These are phyloP conservation scores for Phoenicopterus ruber DNA, from an alignment of 2,113 vertebrate species.

Conservation along the genomic window DNA sequence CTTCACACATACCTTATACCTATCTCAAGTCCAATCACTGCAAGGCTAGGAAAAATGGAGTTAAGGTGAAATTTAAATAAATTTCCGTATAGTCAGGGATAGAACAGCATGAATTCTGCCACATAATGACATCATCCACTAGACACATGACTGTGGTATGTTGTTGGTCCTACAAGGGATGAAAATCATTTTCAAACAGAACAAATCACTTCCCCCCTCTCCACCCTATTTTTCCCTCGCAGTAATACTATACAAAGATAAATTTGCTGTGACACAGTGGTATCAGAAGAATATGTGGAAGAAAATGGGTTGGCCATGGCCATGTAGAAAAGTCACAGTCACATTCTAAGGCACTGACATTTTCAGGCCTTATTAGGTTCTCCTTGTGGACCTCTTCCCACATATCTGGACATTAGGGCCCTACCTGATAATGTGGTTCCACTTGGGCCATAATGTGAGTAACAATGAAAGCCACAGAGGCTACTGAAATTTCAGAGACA, in stretches of 20 bases:
- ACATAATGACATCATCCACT: not conserved
- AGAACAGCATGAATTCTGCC: not conserved
- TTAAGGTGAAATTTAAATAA: not conserved
- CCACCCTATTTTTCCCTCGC: accelerated
- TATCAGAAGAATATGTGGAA: not conserved
- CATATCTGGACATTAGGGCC: not conserved
- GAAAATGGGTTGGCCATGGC: not conserved
- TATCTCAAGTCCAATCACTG: not conserved
- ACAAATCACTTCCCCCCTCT: not conserved
- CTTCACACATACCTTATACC: not conserved
- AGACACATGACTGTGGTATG: not conserved
- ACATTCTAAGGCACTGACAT: not conserved
- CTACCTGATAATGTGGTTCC: not conserved
- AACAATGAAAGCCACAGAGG: not conserved
- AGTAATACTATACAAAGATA: not conserved
- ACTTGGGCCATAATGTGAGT: not conserved
- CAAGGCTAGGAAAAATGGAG: not conserved
- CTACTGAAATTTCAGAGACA: not conserved
- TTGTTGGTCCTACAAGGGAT: not conserved
- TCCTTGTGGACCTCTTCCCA: not conserved
- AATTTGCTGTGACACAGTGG: not conserved
- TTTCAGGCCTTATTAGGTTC: not conserved
- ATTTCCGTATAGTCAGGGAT: not conserved
- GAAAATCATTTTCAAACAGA: not conserved
- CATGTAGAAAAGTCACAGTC: not conserved